These are phyloP conservation scores for Scaptomyza hsui DNA, from an alignment of 1,140 invertebrate species.

Conservation along the genomic window DNA sequence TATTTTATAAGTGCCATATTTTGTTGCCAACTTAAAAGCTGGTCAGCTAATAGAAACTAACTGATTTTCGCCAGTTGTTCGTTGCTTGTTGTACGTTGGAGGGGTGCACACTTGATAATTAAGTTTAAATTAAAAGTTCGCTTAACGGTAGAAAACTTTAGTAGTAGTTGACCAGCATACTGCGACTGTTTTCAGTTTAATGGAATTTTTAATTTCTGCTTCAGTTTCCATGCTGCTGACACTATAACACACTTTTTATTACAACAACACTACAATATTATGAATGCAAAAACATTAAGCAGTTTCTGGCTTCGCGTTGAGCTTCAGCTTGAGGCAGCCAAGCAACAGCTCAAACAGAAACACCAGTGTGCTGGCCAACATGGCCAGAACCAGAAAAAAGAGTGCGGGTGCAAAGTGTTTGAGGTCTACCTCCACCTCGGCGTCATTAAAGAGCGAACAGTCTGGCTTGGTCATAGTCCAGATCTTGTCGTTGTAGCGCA, in stretches of 20 bases:
- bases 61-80: conserved; percentile 23
- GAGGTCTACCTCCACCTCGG: conserved; percentile 67
- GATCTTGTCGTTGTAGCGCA: conserved; percentile 57
- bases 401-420: conserved; percentile 73
- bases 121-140: conserved; percentile 57
- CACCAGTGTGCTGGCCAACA: conserved; percentile 53
- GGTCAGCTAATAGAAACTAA: conserved; percentile 68
- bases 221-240: conserved; percentile 3
- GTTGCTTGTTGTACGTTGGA: conserved; percentile 1
- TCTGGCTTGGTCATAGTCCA: conserved; percentile 62
- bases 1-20: background rate
- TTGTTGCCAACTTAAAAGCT: conserved; percentile 44
- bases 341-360: conserved; percentile 60
- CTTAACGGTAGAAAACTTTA: conserved; percentile 12
- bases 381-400: conserved; percentile 51
- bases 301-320: background rate
- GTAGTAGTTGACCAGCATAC: conserved; percentile 35
- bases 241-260: conserved; percentile 61
- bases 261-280: conserved; percentile 37
- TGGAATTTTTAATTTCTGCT: conserved; percentile 73
- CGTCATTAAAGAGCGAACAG: conserved; percentile 52
- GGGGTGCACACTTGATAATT: conserved; percentile 52
- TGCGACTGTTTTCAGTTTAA: conserved; percentile 74
- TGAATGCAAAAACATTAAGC: conserved; percentile 58
- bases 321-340: conserved; percentile 19